Conservation (phyloP, 2,113 vertebrate genomes). For the Triplophysa dalaica region DNA sequence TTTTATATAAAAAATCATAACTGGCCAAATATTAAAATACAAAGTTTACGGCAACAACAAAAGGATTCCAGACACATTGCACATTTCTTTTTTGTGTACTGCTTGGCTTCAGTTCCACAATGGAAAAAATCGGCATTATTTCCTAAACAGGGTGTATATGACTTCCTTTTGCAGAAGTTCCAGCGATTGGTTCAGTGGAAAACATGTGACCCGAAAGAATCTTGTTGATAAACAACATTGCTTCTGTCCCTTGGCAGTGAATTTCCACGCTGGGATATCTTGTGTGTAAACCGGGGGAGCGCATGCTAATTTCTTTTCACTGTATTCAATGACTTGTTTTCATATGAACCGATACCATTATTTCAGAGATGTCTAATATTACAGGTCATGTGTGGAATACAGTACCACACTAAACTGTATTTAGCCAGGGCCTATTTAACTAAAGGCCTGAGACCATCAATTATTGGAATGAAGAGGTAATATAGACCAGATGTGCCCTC, state of each 20-base stretch:
- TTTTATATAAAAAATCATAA: too few species aligned
- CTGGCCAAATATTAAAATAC: too few species aligned
- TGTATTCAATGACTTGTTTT: not conserved
- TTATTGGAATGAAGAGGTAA: constrained; percentile 50
- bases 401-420: constrained; percentile 18
- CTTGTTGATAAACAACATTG: not conserved
- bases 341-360: constrained; percentile 15
- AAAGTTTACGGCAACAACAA: not conserved
- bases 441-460: constrained; percentile 41
- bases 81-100: not conserved
- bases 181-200: not conserved
- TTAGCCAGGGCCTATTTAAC: constrained; percentile 34
- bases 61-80: not conserved
- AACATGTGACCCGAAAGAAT: not conserved
- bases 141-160: not conserved
- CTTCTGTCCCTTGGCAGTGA: not conserved
- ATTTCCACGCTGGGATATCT: not conserved
- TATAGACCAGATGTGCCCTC: constrained; percentile 48
- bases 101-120: not conserved
- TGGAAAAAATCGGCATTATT: constrained; percentile 4
- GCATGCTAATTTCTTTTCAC: not conserved
- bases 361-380: constrained; percentile 13
- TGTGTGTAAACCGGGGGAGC: not conserved
- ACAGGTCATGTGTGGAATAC: constrained; percentile 23
- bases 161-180: not conserved